Conservation (phyloP, 2,888 invertebrate genomes). For the Erebia epiphron region DNA sequence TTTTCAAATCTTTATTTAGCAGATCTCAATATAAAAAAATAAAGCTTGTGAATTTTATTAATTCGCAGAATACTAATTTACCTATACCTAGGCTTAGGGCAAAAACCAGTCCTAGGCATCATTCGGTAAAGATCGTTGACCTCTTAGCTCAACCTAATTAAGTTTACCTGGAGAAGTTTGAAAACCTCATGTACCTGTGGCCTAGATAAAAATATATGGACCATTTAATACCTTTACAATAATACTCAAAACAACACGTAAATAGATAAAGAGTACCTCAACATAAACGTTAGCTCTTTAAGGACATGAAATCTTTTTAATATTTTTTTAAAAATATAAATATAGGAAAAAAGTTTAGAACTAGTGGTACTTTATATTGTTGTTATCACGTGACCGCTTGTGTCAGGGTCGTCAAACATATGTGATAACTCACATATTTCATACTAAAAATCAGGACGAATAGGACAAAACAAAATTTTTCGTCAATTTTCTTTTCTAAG, state of each 20-base stretch:
- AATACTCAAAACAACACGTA: too few relatives aligned
- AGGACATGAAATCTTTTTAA: neutral
- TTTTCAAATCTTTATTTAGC: neutral
- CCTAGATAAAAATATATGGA: too few relatives aligned
- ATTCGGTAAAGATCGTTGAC: too few relatives aligned
- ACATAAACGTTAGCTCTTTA: too few relatives aligned
- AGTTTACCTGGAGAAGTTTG: too few relatives aligned
- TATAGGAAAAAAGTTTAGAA: neutral
- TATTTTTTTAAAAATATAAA: neutral
- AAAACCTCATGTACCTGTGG: too few relatives aligned
- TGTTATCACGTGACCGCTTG: conserved; percentile 57
- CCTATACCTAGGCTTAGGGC: too few relatives aligned
- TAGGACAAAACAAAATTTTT: neutral
- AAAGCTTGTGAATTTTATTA: neutral
- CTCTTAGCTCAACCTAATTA: too few relatives aligned
- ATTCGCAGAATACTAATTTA: neutral
- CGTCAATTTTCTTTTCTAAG: neutral
- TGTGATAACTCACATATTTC: conserved; percentile 31
- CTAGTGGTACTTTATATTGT: conserved; percentile 47
- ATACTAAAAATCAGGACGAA: neutral
- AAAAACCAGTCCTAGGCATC: too few relatives aligned
- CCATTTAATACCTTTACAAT: too few relatives aligned
- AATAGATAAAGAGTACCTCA: too few relatives aligned
- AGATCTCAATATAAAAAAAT: neutral
- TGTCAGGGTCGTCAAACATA: conserved; percentile 55